Conservation (phyloP, 2,113 vertebrate genomes). For the Mesocricetus auratus region DNA sequence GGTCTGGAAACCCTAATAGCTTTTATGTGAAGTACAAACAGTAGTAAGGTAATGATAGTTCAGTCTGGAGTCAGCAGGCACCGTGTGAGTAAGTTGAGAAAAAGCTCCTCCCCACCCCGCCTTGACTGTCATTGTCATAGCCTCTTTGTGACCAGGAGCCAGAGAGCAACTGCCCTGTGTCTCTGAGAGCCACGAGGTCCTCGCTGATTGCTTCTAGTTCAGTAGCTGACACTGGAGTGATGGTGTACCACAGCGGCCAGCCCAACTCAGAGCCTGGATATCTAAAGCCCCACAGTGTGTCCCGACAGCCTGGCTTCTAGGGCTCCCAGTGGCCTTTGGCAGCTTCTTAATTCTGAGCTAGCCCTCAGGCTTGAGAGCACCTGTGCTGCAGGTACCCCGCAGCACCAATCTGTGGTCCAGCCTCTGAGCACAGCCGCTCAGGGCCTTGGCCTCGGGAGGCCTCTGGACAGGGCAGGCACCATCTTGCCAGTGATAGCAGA, state of each 20-base stretch:
- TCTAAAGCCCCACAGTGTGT: not conserved
- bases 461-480: rapidly evolving
- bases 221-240: not conserved
- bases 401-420: not conserved
- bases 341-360: not conserved
- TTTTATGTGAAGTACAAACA: not conserved
- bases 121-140: not conserved
- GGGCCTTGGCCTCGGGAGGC: not conserved
- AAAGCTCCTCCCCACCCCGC: not conserved
- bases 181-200: not conserved
- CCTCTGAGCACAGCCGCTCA: not conserved
- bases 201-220: not conserved
- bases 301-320: not conserved
- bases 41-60: not conserved
- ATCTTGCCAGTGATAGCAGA: not conserved
- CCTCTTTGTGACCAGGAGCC: not conserved
- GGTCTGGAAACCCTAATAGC: not conserved
- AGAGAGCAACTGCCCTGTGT: not conserved
- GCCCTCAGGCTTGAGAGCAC: not conserved
- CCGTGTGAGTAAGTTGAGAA: not conserved
- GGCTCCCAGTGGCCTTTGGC: not conserved
- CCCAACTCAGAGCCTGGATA: not conserved
- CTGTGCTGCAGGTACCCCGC: not conserved
- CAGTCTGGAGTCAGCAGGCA: not conserved
- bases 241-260: too few relatives aligned